Evolutionary conservation across 2,113 vertebrate genomes (phyloP), one percentile per base, ranked within the genome.

Genomic region (Ariopsis seemanni): DNA sequence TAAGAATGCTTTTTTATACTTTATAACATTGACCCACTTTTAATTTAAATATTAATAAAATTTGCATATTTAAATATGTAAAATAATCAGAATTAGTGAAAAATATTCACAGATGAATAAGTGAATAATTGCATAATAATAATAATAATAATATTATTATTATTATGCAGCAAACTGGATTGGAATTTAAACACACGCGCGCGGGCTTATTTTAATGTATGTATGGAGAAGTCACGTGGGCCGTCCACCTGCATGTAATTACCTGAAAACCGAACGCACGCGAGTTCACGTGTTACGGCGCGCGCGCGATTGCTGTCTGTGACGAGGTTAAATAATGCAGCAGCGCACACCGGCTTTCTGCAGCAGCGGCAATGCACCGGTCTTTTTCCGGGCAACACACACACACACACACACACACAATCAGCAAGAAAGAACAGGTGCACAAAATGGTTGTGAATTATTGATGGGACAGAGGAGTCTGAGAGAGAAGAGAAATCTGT

Each of bases 381-480:
- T 67, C 11, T 67, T 67, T 65, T 65, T 65, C 25, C 14, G 22
- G 27, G 4, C 9, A 27, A 57, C 27, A 58, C 80, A 85, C 92
- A 63, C n/a, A 55, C 50, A 27, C 75, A 80, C 53, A 55, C 78
- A 22, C n/a, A 22, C n/a, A 34, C 7, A 9, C 90, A 84, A 53
- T 69, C 67, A 82, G 90, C 86, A 85, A 74, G 87, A 88, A 63
- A 67, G 88, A 92, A 86, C 94, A 94, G 94, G 93, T 94, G 94
- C 81, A 93, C 88, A 81, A 88, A 92, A 91, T 75, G 88, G 17
- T 90, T 90, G 93, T 95, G 86, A 93, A 90, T 95, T 87, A 94
- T 95, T 93, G 90, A 95, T 27, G 1, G 85, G 86, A 52, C 81
- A n/a, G 74, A 18, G 75, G 74, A 71, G 86, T n/a, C 71, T 52